Evolutionary conservation across 2,888 invertebrate genomes (phyloP).

Genomic region (Hydrotaea cyrtoneurina): DNA sequence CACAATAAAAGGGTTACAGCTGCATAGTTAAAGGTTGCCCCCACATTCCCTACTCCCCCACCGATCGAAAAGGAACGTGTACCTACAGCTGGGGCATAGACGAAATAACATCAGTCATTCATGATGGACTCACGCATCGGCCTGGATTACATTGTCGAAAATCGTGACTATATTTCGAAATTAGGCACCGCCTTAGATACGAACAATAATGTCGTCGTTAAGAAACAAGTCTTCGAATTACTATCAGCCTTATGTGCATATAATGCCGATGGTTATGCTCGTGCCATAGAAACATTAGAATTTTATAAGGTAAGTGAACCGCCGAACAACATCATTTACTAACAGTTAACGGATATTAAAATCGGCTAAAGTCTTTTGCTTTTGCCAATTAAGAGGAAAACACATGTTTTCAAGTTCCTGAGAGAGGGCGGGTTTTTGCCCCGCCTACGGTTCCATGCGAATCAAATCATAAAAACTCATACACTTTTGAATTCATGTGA

Average conservation of each 20-base stretch:
- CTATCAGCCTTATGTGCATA: slow-evolving; percentile 96
- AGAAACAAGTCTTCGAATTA: slow-evolving; percentile 98
- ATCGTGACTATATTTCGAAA: slow-evolving; percentile 94
- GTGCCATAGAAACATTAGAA: slow-evolving; percentile 94
- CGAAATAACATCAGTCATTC: slow-evolving; percentile 24
- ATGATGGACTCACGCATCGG: slow-evolving; percentile 95
- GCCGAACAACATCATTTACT: not conserved
- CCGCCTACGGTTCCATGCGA: too few species aligned
- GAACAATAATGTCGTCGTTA: slow-evolving; percentile 90
- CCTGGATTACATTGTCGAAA: slow-evolving; percentile 96
- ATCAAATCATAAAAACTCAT: too few species aligned
- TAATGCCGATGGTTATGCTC: slow-evolving; percentile 92
- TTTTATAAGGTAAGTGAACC: slow-evolving; percentile 90
- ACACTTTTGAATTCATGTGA: too few species aligned
- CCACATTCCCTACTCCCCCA: not conserved
- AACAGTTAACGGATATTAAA: not conserved
- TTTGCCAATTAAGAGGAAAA: too few species aligned
- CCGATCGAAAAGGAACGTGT: not conserved
- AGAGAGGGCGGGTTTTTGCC: too few species aligned
- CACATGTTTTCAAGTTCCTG: too few species aligned
- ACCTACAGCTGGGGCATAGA: not conserved
- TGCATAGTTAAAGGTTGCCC: not conserved
- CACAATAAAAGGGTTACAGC: not conserved
- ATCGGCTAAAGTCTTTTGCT: too few species aligned
- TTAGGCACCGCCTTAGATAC: slow-evolving; percentile 96